These are phyloP conservation scores for Alouatta palliata DNA, from an alignment of 2,113 vertebrate species.

Conservation along the genomic window DNA sequence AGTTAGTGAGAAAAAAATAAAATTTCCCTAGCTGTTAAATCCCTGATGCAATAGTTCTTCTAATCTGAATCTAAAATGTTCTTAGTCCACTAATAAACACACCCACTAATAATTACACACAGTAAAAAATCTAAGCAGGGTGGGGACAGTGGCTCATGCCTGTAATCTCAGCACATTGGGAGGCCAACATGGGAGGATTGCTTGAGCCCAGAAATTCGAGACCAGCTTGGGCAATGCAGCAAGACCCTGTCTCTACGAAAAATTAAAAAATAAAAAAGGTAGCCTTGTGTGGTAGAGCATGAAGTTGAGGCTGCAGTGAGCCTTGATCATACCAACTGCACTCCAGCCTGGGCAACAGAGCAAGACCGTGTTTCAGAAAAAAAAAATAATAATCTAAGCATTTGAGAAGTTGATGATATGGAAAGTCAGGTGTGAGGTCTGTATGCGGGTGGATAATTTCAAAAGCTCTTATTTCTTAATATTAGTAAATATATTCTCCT, in stretches of 20 bases:
- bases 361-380: too few species aligned
- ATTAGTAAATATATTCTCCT: conserved; percentile 40
- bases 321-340: too few species aligned
- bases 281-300: too few species aligned
- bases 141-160: too few species aligned
- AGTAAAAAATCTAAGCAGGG: not conserved
- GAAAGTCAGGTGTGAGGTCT: not conserved
- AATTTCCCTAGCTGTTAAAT: not conserved
- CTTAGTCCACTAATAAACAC: not conserved
- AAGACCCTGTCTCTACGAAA: too few species aligned
- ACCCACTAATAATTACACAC: not conserved
- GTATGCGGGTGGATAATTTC: not conserved
- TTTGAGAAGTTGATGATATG: not conserved
- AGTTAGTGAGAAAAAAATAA: not conserved
- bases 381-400: not conserved
- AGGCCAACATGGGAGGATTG: too few species aligned
- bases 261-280: too few species aligned
- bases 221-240: too few species aligned
- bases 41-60: not conserved
- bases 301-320: too few species aligned
- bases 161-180: too few species aligned
- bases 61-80: conserved; percentile 6
- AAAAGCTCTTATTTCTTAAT: not conserved
- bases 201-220: too few species aligned
- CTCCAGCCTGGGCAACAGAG: too few species aligned